Percentiles rank a stretch among this genome's conserved stretches.
Evolutionary conservation across 2,888 invertebrate species (phyloP).

Genomic region (Lottia scabra): DNA sequence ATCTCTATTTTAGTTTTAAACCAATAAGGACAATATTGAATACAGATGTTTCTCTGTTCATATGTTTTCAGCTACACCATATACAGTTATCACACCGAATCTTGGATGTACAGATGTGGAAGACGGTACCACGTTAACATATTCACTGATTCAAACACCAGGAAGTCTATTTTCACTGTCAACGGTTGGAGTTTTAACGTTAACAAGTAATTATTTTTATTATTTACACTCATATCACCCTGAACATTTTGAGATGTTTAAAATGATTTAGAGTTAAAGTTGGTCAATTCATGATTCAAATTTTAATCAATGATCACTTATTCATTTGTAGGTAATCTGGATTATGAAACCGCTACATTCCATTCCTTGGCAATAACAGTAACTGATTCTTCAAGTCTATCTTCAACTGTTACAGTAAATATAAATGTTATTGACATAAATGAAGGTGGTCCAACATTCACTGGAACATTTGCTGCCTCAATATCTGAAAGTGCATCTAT

Average conservation of each 20-base stretch:
- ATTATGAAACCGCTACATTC: conserved; percentile 34
- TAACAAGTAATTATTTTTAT: not conserved
- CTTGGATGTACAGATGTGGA: conserved; percentile 34
- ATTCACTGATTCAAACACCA: conserved; percentile 34
- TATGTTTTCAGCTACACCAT: not conserved
- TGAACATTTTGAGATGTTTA: no score
- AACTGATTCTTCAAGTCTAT: conserved; percentile 13
- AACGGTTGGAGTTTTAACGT: not conserved
- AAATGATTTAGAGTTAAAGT: no score
- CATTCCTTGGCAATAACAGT: conserved; percentile 31
- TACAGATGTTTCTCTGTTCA: not conserved
- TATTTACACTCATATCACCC: no score
- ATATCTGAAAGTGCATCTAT: conserved; percentile 33
- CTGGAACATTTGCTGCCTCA: conserved; percentile 25
- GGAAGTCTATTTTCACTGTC: conserved; percentile 11
- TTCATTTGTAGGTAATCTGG: conserved; percentile 26
- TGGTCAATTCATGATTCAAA: no score
- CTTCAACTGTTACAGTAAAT: conserved; percentile 37
- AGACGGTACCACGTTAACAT: conserved; percentile 29
- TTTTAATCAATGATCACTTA: not conserved
- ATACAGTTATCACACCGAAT: conserved; percentile 6
- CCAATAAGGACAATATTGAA: no score
- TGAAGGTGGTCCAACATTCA: conserved; percentile 45
- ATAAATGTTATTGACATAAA: conserved; percentile 45
- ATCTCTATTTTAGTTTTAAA: no score